These are phyloP conservation scores for Pangasius krempfi DNA, from an alignment of 2,797 vertebrate species.

Conservation along the genomic window DNA sequence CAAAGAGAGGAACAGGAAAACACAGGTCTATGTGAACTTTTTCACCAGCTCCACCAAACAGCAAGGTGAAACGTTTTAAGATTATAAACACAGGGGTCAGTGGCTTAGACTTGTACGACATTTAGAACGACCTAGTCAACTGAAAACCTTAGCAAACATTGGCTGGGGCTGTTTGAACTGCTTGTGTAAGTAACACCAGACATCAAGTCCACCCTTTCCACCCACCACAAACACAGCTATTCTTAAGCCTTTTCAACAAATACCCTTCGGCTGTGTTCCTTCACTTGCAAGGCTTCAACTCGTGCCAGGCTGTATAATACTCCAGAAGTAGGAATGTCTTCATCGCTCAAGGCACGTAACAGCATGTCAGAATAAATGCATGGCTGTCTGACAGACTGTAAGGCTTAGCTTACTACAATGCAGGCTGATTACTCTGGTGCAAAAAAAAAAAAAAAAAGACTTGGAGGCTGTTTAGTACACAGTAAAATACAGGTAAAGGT, in stretches of 20 bases:
- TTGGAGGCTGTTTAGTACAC: background rate
- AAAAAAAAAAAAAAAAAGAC: background rate
- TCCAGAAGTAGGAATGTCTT: slow-evolving; percentile 14
- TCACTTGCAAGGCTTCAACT: background rate
- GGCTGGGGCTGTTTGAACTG: slow-evolving; percentile 15
- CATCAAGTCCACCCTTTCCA: background rate
- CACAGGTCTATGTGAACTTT: slow-evolving; percentile 13
- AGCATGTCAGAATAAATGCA: slow-evolving; percentile 14
- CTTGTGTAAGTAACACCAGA: slow-evolving; percentile 26
- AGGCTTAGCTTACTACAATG: background rate
- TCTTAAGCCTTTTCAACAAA: slow-evolving; percentile 3
- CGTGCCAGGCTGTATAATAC: background rate
- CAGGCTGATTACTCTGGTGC: background rate
- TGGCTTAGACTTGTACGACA: background rate
- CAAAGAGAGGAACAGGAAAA: slow-evolving; percentile 23
- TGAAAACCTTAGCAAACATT: slow-evolving; percentile 9
- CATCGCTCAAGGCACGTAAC: slow-evolving; percentile 3
- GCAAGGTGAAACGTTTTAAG: background rate
- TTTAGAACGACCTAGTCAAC: background rate
- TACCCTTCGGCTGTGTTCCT: slow-evolving; percentile 3
- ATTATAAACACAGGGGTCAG: background rate
- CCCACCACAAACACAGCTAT: slow-evolving; percentile 33
- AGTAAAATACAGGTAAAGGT: background rate
- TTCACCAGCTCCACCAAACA: background rate
- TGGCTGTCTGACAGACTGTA: background rate